Base-by-base conservation (phyloP, 64 coral and sea anemone genomes). In the Orbicella faveolata region DNA sequence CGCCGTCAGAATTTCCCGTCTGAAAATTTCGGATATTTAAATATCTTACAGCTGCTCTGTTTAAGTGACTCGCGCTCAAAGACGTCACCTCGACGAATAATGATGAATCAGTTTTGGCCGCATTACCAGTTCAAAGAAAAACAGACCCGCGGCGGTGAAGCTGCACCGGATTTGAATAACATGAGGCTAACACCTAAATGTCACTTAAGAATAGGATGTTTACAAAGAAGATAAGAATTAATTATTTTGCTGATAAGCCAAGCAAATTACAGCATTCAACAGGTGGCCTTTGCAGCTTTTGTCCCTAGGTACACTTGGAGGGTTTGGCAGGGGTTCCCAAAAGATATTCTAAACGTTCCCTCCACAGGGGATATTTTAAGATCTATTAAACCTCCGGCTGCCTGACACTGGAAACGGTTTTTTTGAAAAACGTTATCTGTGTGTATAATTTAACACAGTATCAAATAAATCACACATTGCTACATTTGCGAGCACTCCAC, bases 231-330 rank as follows among this genome's bases (percentile, higher is more conserved):
- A 63, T 81, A 83, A 83, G 48, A 67, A 82, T 48, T 83, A 62
- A 83, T 66, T 83, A 83, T 83, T 36, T 67, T 36, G 80, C 80
- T 39, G 80, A 83, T 66, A 83, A 83, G 80, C 62, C 80, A 83
- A 68, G 80, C 35, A 83, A 83, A 83, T 78, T 51, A 4, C 75
- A 9, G 39, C 41, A 78, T 44, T 78, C 75, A 52, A 78, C 75
- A 67, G 80, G 62, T 34, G 79, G 79, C 34, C 79, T 70, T 59
- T 59, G 55, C 11, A 59, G 55, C 55, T 59, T 70, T 70, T 70
- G 67, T 70, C 25, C 21, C 3, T 6, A 1, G 21, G 4, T 33
- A n/a, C 65, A 68, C 23, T 70, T 70, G 7, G 30, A n/a, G 30
- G 23, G n/a, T 70, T 23, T 70, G 67, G 11, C 55, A 59, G 55